Percentiles rank a stretch among this genome's conserved stretches.
These are phyloP conservation scores for Folsomia candida DNA, from an alignment of 2,888 invertebrate genomes.

Conservation along the genomic window DNA sequence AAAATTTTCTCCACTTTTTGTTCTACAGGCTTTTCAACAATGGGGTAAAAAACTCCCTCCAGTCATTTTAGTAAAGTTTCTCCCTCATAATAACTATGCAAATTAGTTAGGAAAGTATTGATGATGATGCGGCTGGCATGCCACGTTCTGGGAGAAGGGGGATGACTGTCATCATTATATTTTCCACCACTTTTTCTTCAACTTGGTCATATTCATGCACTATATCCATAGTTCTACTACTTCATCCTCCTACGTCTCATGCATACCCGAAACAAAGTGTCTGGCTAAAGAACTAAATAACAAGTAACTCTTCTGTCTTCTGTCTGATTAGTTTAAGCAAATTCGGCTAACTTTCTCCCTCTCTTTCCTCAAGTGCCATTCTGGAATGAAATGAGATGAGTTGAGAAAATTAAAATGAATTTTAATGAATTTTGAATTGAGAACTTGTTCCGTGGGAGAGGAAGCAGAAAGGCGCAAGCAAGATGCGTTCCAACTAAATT, in stretches of 20 bases:
- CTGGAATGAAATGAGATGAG: neutral
- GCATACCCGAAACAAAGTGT: neutral
- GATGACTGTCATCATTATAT: neutral
- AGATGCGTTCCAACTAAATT: neutral
- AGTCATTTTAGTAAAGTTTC: too few relatives aligned
- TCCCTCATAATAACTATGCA: conserved; percentile 14
- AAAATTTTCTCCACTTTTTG: too few relatives aligned
- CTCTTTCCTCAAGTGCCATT: neutral
- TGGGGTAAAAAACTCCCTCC: too few relatives aligned
- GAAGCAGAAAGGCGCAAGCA: neutral
- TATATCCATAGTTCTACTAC: too few relatives aligned
- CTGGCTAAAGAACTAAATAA: neutral
- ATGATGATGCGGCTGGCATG: conserved; percentile 6
- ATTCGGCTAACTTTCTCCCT: neutral
- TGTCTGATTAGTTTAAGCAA: neutral
- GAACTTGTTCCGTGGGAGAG: neutral
- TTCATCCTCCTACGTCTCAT: too few relatives aligned
- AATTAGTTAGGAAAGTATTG: conserved; percentile 17
- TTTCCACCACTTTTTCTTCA: neutral
- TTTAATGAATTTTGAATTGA: neutral
- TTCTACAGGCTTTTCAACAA: too few relatives aligned
- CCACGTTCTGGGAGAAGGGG: too few relatives aligned
- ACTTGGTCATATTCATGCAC: too few relatives aligned
- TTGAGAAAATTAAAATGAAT: neutral
- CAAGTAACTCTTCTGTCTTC: neutral